Conservation (phyloP, 2,113 vertebrate genomes). For the Thalassoma bifasciatum region DNA sequence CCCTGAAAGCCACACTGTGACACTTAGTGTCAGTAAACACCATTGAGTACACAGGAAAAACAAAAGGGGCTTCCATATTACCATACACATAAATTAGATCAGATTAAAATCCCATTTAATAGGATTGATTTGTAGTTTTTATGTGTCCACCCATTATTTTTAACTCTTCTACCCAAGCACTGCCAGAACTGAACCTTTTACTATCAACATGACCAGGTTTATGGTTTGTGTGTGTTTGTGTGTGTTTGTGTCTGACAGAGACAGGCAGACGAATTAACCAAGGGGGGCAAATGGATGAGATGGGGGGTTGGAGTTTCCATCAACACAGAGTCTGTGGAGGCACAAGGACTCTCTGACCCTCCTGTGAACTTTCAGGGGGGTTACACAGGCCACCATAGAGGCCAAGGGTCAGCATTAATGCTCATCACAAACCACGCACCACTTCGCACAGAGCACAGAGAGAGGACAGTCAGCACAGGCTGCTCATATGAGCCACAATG, state of each 20-base stretch:
- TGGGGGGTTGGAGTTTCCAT: constrained; percentile 69
- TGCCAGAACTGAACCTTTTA: constrained; percentile 38
- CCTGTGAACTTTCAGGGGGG: constrained; percentile 90
- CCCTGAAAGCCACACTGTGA: constrained; percentile 44
- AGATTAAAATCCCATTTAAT: constrained; percentile 7
- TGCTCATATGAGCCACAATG: constrained; percentile 69
- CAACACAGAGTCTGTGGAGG: constrained; percentile 82
- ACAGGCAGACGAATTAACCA: constrained; percentile 53
- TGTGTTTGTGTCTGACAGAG: constrained; percentile 54
- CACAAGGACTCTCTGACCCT: constrained; percentile 89
- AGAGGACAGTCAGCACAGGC: constrained; percentile 69
- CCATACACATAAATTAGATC: neutral
- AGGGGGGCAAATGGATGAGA: constrained; percentile 4
- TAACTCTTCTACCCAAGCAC: neutral
- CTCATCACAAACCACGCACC: constrained; percentile 91
- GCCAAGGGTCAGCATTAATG: constrained; percentile 92
- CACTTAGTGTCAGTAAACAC: constrained; percentile 29
- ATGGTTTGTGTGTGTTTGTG: constrained; percentile 35
- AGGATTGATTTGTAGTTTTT: constrained; percentile 1
- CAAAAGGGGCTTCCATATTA: constrained; percentile 31
- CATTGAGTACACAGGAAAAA: constrained; percentile 51
- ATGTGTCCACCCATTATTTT: constrained; percentile 14
- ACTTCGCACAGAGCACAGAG: constrained; percentile 85
- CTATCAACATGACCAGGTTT: constrained; percentile 36
- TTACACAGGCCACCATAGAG: constrained; percentile 87